These are phyloP conservation scores for Timema podura DNA, from an alignment of 2,888 invertebrate genomes.

Conservation along the genomic window DNA sequence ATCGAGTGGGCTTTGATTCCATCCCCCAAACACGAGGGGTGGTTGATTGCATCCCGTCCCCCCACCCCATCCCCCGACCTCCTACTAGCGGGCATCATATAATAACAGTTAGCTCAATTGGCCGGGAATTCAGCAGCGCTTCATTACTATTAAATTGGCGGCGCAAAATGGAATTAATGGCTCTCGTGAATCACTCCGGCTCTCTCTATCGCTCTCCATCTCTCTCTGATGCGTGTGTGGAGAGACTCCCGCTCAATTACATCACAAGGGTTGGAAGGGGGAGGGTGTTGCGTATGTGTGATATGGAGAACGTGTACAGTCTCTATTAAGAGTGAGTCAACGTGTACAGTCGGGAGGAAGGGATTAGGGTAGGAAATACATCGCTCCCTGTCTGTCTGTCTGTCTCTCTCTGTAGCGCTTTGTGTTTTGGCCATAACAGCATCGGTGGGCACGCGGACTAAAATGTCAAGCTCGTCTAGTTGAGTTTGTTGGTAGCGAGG, in stretches of 20 bases:
- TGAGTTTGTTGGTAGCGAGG: no score
- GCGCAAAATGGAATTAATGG: constrained; percentile 33
- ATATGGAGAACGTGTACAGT: constrained; percentile 14
- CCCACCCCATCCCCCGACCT: background rate
- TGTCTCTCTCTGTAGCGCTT: no score
- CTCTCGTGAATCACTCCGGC: constrained; percentile 30
- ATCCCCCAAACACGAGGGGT: background rate
- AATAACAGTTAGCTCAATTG: constrained; percentile 31
- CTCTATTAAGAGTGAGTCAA: no score
- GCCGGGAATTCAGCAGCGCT: constrained; percentile 30
- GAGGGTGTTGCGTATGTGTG: constrained; percentile 10
- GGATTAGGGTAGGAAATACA: no score
- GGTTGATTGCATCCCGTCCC: background rate
- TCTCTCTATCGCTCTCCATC: constrained; percentile 20
- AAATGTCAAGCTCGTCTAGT: no score
- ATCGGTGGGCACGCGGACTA: no score
- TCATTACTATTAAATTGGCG: constrained; percentile 33
- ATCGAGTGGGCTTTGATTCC: constrained; percentile 12
- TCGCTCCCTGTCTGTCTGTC: no score
- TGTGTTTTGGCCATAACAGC: no score
- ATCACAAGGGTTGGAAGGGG: background rate
- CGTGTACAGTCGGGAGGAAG: no score
- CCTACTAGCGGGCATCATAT: constrained; percentile 21
- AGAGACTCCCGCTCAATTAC: constrained; percentile 18
- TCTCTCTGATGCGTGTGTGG: background rate